Evolutionary conservation across 1,140 invertebrate genomes (phyloP).

Genomic region (Leucophenga varia): DNA sequence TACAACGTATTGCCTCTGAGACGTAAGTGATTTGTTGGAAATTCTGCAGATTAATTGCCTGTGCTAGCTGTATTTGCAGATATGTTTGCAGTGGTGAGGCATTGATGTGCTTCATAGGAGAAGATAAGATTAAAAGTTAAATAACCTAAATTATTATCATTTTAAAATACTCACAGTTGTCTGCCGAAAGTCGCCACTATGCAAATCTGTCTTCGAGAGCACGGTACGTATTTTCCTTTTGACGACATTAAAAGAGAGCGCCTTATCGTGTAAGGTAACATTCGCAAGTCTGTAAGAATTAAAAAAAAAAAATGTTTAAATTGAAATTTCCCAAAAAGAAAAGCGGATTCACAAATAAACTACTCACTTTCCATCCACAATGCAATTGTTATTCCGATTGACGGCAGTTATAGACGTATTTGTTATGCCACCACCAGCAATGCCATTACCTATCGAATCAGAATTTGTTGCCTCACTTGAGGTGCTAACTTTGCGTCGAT

Average conservation of each 20-base stretch:
- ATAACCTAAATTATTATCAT: background rate
- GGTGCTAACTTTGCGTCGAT: slow-evolving; percentile 77
- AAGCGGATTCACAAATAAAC: background rate
- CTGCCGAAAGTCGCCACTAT: slow-evolving; percentile 55
- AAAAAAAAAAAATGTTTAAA: slow-evolving; percentile 1
- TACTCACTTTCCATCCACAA: slow-evolving; percentile 24
- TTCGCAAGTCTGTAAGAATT: slow-evolving; percentile 12
- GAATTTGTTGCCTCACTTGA: slow-evolving; percentile 60
- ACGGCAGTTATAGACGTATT: background rate
- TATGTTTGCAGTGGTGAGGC: slow-evolving; percentile 58
- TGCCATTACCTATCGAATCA: slow-evolving; percentile 49
- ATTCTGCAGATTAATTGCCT: slow-evolving; percentile 84
- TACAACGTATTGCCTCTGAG: slow-evolving; percentile 75
- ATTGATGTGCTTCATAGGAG: slow-evolving; percentile 26
- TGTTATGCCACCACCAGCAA: slow-evolving; percentile 6
- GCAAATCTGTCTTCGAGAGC: slow-evolving; percentile 79
- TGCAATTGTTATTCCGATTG: slow-evolving; percentile 9
- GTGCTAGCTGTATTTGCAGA: slow-evolving; percentile 79
- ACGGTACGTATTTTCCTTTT: slow-evolving; percentile 92
- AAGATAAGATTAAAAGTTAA: slow-evolving; percentile 4
- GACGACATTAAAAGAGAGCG: slow-evolving; percentile 72
- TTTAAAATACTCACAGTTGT: slow-evolving; percentile 29
- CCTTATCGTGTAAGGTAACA: slow-evolving; percentile 16
- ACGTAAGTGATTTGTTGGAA: slow-evolving; percentile 81
- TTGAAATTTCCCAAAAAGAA: background rate